phyloP scores from a whole-genome alignment of 2,797 vertebrate species.

The Gallirallus australis region DNA sequence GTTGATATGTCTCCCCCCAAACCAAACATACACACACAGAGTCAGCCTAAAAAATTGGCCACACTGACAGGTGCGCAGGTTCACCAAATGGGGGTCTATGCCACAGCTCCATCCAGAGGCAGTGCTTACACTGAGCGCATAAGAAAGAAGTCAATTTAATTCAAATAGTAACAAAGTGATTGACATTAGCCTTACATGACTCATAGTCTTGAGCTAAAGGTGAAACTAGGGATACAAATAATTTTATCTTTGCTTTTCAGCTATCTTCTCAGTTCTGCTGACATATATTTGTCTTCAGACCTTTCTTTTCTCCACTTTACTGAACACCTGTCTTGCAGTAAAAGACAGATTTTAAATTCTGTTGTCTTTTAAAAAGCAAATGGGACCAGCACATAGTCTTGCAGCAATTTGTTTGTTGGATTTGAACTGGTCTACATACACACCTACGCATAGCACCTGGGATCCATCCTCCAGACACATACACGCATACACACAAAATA shows the following conservation, averaged over 20 bases:
- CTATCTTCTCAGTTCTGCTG: not conserved
- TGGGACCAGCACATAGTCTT: not conserved
- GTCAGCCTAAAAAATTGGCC: not conserved
- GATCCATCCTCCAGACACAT: not conserved
- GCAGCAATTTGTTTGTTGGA: not conserved
- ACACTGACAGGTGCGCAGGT: not conserved
- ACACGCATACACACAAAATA: not conserved
- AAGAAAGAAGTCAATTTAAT: conserved; percentile 13
- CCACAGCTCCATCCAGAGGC: not conserved
- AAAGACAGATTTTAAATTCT: not conserved
- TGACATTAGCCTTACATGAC: not conserved
- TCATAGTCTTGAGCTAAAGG: not conserved
- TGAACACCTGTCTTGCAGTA: not conserved
- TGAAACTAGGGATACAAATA: not conserved
- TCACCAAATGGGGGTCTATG: not conserved
- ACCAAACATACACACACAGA: not conserved
- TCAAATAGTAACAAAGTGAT: conserved; percentile 23
- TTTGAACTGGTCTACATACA: not conserved
- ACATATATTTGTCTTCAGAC: not conserved
- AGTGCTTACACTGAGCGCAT: conserved; percentile 2
- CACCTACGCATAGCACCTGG: not conserved
- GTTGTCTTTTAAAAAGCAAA: not conserved
- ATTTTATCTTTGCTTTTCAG: not conserved
- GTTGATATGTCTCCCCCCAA: not conserved
- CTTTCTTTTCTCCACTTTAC: not conserved